Evolutionary conservation across 2,113 vertebrate species (phyloP).

Genomic region (Nothoprocta perdicaria): DNA sequence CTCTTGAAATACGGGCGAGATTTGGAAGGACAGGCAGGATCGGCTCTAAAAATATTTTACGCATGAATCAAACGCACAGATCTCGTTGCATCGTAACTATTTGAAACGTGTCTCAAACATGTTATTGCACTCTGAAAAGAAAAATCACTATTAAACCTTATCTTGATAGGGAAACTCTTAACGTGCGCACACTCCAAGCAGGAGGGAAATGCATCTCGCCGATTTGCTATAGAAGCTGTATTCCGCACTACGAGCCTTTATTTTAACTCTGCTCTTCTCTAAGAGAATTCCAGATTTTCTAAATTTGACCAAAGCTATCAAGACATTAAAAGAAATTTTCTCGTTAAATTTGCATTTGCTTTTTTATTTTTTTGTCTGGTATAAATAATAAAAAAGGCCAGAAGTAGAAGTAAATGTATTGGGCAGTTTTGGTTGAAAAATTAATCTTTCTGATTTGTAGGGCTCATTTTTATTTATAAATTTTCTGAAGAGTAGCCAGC

Average conservation of each 20-base stretch:
- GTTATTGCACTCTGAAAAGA: neutral
- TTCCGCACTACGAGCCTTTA: accelerated
- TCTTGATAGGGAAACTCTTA: neutral
- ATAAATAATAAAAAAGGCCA: neutral
- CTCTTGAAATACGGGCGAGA: neutral
- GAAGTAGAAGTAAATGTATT: neutral
- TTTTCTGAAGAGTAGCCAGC: neutral
- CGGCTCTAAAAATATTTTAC: neutral
- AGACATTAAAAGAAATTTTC: accelerated
- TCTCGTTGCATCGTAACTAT: neutral
- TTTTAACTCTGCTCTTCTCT: neutral
- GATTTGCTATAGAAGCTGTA: accelerated
- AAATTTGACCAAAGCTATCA: neutral
- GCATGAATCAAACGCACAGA: accelerated
- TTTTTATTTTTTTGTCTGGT: accelerated
- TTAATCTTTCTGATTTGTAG: neutral
- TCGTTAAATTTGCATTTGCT: neutral
- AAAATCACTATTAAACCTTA: accelerated
- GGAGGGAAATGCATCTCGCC: neutral
- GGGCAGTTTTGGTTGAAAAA: neutral
- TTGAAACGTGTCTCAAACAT: accelerated
- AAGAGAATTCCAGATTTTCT: neutral
- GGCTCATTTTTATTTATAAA: neutral
- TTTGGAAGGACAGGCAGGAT: neutral
- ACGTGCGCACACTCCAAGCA: neutral